Evolutionary conservation across 2,888 invertebrate species (phyloP).

Genomic region (Mactromeris polynyma): DNA sequence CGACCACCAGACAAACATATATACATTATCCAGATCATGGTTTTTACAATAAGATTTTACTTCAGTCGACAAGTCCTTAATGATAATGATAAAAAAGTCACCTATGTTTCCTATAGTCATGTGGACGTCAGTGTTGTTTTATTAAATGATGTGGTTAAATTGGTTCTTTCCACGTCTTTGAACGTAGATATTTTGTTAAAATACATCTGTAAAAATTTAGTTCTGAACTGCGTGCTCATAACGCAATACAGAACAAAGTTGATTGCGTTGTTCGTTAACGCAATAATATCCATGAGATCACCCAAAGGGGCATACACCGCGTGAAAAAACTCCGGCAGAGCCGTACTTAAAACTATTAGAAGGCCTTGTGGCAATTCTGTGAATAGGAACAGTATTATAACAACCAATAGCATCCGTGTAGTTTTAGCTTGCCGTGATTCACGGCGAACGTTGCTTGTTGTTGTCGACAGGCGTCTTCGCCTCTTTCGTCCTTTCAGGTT

Average conservation of each 20-base stretch:
- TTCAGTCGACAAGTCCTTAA: neutral
- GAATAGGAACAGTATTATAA: conserved; percentile 94
- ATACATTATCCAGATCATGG: too few species aligned
- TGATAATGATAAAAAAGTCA: neutral
- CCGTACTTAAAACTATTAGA: conserved; percentile 92
- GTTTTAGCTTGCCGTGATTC: conserved; percentile 90
- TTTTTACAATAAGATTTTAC: neutral
- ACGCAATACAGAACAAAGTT: conserved; percentile 97
- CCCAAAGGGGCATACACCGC: conserved; percentile 89
- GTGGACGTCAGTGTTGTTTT: conserved; percentile 64
- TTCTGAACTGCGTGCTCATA: conserved; percentile 97
- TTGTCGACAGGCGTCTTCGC: conserved; percentile 85
- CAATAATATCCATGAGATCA: conserved; percentile 96
- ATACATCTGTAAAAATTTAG: conserved; percentile 87
- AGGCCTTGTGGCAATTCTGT: conserved; percentile 95
- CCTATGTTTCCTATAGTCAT: neutral
- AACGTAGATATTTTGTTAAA: conserved; percentile 68
- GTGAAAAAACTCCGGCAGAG: conserved; percentile 91
- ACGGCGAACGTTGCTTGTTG: conserved; percentile 79
- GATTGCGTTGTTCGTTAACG: conserved; percentile 95
- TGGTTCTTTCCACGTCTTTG: conserved; percentile 68
- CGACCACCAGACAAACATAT: too few species aligned
- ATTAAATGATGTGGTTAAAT: conserved; percentile 68
- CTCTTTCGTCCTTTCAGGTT: conserved; percentile 79
- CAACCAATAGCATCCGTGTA: conserved; percentile 95